phyloP scores from a whole-genome alignment of 2,113 vertebrate species.

The Poeciliopsis turrubarensis region DNA sequence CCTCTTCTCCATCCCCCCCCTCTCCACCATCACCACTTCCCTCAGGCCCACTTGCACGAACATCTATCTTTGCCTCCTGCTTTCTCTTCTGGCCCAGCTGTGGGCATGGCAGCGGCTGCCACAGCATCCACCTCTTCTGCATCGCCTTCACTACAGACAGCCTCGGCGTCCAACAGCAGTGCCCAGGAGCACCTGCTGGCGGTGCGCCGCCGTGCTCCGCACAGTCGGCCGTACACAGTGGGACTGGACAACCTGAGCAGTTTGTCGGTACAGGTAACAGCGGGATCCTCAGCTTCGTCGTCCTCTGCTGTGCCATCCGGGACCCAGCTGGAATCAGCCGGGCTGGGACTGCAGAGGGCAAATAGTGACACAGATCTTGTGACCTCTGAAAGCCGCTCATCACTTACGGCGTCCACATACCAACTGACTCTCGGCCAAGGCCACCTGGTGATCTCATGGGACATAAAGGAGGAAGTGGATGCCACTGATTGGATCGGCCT shows the following conservation, averaged over 20 bases:
- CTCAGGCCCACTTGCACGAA: conserved; percentile 18
- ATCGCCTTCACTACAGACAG: conserved; percentile 30
- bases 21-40: conserved; percentile 9
- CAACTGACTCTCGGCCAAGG: conserved; percentile 91
- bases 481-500: conserved; percentile 98
- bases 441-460: conserved; percentile 98
- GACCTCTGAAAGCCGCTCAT: conserved; percentile 95
- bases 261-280: conserved; percentile 79
- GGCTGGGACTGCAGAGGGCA: conserved; percentile 88
- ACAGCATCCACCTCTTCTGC: conserved; percentile 50
- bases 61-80: conserved; percentile 47
- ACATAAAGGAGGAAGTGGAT: conserved; percentile 99
- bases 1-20: conserved; percentile 46
- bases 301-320: conserved; percentile 47
- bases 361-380: conserved; percentile 97
- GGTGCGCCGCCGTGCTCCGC: conserved; percentile 87
- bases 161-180: conserved; percentile 76
- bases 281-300: conserved; percentile 46
- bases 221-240: conserved; percentile 87
- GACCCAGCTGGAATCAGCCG: conserved; percentile 19
- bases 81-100: conserved; percentile 33
- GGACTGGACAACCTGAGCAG: conserved; percentile 91
- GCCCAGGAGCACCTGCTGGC: conserved; percentile 91
- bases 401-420: conserved; percentile 92
- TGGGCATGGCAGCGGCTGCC: conserved; percentile 84